These are phyloP conservation scores for Lithophane leautieri DNA, from an alignment of 2,888 invertebrate genomes.

Conservation along the genomic window DNA sequence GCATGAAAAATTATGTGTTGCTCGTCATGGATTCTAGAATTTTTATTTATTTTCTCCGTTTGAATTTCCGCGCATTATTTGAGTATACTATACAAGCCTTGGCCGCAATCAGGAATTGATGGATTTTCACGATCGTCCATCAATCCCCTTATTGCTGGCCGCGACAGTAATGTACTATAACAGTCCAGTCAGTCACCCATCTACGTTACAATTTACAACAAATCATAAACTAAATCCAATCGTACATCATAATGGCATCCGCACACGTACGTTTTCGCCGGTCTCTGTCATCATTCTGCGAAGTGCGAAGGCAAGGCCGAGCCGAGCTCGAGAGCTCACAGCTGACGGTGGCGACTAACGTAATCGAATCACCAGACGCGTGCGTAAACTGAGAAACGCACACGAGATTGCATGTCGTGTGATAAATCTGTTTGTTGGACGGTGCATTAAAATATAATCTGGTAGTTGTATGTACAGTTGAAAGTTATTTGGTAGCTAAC, in stretches of 20 bases:
- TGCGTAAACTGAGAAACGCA: conserved; percentile 44
- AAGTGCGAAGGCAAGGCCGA: conserved; percentile 57
- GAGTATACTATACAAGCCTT: too few species aligned
- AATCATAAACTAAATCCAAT: not conserved
- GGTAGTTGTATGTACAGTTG: not conserved
- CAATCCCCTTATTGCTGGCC: too few species aligned
- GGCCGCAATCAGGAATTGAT: too few species aligned
- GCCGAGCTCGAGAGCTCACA: conserved; percentile 45
- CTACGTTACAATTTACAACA: not conserved
- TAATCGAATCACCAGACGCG: conserved; percentile 72
- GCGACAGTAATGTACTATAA: too few species aligned
- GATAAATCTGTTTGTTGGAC: conserved; percentile 31
- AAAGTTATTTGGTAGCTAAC: too few species aligned
- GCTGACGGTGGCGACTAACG: conserved; percentile 64
- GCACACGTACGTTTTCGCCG: conserved; percentile 12
- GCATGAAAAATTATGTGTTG: too few species aligned
- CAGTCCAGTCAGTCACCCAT: too few species aligned
- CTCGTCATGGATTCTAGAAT: too few species aligned
- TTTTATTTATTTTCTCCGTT: too few species aligned
- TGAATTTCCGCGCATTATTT: too few species aligned
- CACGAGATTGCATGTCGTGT: conserved; percentile 34
- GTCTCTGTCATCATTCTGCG: conserved; percentile 41
- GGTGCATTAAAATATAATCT: not conserved
- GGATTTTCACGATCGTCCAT: too few species aligned
- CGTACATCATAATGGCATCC: too few species aligned